These are phyloP conservation scores for Ophthalmolycus amberensis DNA, from an alignment of 2,113 vertebrate genomes.

Conservation along the genomic window DNA sequence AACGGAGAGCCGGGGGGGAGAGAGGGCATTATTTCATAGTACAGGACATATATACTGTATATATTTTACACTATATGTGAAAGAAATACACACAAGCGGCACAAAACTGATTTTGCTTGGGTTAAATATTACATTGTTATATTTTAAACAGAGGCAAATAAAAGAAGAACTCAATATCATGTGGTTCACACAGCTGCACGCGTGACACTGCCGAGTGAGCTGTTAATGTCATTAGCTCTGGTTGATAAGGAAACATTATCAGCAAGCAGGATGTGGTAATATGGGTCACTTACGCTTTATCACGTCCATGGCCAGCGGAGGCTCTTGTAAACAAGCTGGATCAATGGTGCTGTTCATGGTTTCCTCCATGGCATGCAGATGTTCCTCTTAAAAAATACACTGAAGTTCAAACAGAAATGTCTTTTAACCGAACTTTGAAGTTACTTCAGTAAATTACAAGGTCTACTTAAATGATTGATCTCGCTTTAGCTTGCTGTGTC, in stretches of 20 bases:
- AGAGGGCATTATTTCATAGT: neutral
- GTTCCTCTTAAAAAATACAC: neutral
- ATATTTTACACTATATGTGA: neutral
- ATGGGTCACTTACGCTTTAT: slow-evolving; percentile 76
- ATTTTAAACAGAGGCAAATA: neutral
- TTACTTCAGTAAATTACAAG: neutral
- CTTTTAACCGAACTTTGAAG: neutral
- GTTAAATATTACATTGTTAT: neutral
- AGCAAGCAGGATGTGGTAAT: slow-evolving; percentile 14
- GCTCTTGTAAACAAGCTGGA: slow-evolving; percentile 80
- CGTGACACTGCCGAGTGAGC: neutral
- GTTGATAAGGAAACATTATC: slow-evolving; percentile 46
- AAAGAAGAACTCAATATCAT: neutral
- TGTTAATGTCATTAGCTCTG: neutral
- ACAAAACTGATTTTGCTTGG: neutral
- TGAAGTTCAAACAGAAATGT: neutral
- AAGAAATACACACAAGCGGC: neutral
- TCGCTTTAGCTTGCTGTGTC: neutral
- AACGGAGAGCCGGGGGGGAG: neutral
- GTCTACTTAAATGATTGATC: neutral
- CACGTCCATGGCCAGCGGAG: slow-evolving; percentile 78
- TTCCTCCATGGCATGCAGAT: slow-evolving; percentile 69
- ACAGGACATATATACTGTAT: neutral
- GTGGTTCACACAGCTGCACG: neutral
- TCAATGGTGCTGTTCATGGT: slow-evolving; percentile 73